Evolutionary conservation across 1,140 invertebrate species (phyloP).

Genomic region (Drosophila nigrodunni): DNA sequence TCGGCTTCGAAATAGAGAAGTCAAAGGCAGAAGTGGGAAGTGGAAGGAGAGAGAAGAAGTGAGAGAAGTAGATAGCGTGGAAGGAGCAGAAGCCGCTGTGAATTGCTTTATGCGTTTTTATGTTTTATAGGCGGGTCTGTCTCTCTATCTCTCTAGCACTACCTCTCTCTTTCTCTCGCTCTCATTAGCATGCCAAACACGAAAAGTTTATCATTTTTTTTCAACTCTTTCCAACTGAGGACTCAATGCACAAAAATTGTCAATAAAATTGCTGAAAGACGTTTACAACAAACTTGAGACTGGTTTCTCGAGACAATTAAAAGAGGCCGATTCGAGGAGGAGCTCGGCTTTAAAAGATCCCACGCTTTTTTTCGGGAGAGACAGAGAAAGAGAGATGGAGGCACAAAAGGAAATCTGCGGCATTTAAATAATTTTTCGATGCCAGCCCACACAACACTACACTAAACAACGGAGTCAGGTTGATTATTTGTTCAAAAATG

Average conservation of each 20-base stretch:
- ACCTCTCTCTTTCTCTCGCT: background rate
- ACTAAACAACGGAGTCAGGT: conserved; percentile 26
- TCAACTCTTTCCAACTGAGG: conserved; percentile 18
- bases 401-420: conserved; percentile 60
- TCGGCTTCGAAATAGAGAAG: conserved; percentile 13
- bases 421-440: conserved; percentile 76
- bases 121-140: conserved; percentile 64
- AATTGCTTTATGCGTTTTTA: conserved; percentile 72
- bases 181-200: conserved; percentile 77
- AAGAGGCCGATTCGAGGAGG: conserved; percentile 32
- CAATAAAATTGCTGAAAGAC: conserved; percentile 64
- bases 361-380: conserved; percentile 53
- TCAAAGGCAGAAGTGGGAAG: too few species aligned
- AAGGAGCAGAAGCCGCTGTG: conserved; percentile 38
- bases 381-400: background rate
- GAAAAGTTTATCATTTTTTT: conserved; percentile 62
- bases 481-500: conserved; percentile 69
- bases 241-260: conserved; percentile 61
- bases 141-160: background rate
- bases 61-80: background rate
- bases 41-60: background rate
- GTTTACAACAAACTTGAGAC: conserved; percentile 49
- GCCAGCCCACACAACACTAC: conserved; percentile 62
- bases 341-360: conserved; percentile 51
- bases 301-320: conserved; percentile 44